Conservation (phyloP, 2,113 vertebrate species). For the Hucho hucho region DNA sequence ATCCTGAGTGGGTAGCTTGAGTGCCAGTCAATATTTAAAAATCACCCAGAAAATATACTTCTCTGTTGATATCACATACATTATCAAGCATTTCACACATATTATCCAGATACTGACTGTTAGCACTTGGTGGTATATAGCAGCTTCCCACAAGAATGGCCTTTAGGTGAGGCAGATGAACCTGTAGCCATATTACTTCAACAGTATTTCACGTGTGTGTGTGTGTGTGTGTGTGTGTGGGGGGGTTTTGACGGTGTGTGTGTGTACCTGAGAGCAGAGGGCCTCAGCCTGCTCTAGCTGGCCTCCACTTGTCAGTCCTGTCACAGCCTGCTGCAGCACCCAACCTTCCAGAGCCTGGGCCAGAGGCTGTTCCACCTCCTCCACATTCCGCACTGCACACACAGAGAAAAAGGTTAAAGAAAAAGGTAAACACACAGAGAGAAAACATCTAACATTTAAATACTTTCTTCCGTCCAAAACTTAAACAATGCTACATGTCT, state of each 20-base stretch:
- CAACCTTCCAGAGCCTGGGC: conserved; percentile 81
- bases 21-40: too few relatives aligned
- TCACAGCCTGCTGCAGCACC: conserved; percentile 87
- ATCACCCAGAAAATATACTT: too few relatives aligned
- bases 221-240: background rate
- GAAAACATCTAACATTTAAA: background rate
- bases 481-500: too few relatives aligned
- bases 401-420: background rate
- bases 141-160: too few relatives aligned
- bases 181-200: too few relatives aligned
- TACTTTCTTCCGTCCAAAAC: too few relatives aligned
- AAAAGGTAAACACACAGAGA: background rate
- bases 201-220: background rate
- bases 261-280: conserved; percentile 87
- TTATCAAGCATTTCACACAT: too few relatives aligned
- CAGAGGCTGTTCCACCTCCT: conserved; percentile 70
- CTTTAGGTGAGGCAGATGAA: too few relatives aligned
- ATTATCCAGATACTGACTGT: too few relatives aligned
- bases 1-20: too few relatives aligned
- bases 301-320: conserved; percentile 77
- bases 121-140: too few relatives aligned
- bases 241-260: background rate
- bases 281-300: conserved; percentile 84
- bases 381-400: conserved; percentile 74
- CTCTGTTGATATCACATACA: too few relatives aligned